Percentiles rank a stretch among this genome's conserved stretches.
These are phyloP conservation scores for Euwallacea fornicatus DNA, from an alignment of 1,140 invertebrate genomes.

Conservation along the genomic window DNA sequence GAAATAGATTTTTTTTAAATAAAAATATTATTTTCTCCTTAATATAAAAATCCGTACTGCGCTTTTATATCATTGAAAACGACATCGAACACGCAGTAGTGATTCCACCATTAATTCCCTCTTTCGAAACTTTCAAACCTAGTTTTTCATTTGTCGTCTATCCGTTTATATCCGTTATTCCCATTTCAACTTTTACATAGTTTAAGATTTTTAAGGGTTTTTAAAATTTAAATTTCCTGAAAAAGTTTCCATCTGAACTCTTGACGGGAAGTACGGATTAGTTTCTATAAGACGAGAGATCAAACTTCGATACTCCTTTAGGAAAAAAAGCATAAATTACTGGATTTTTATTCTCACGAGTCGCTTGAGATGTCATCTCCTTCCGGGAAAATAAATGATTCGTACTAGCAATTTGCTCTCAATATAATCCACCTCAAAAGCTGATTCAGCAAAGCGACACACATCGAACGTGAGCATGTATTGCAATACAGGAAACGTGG, in stretches of 20 bases:
- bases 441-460: background rate
- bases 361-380: background rate
- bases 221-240: constrained; percentile 12
- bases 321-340: too few species aligned
- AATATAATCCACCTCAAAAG: too few species aligned
- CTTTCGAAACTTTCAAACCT: too few species aligned
- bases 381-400: background rate
- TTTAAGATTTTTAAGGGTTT: constrained; percentile 5
- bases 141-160: background rate
- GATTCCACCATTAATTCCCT: too few species aligned
- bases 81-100: too few species aligned
- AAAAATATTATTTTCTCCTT: too few species aligned
- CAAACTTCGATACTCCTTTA: too few species aligned
- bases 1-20: too few species aligned
- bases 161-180: background rate
- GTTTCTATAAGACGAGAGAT: too few species aligned
- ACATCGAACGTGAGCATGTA: constrained; percentile 4
- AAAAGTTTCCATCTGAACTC: constrained; percentile 11
- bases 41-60: too few species aligned
- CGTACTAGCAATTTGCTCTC: background rate
- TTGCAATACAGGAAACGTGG: constrained; percentile 5
- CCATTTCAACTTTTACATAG: constrained; percentile 10
- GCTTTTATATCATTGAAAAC: too few species aligned
- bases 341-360: too few species aligned
- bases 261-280: background rate